These are phyloP conservation scores for Scalopus aquaticus DNA, from an alignment of 2,113 vertebrate species.

Conservation along the genomic window DNA sequence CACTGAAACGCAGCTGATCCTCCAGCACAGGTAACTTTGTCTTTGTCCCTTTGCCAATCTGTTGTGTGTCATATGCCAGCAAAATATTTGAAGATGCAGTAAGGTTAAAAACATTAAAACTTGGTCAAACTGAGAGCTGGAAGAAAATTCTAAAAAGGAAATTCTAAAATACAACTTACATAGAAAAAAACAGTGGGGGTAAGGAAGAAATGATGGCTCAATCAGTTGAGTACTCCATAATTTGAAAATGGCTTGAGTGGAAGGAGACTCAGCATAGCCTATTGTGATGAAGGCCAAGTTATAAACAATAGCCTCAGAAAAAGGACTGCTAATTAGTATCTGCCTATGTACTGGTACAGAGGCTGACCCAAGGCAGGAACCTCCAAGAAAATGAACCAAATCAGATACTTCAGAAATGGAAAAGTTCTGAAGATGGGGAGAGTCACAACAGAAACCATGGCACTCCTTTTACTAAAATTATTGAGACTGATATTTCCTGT, in stretches of 20 bases:
- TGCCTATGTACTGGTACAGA: rapidly evolving
- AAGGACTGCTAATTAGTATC: too few species aligned
- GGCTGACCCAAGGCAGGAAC: background rate
- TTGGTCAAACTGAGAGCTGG: too few species aligned
- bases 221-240: too few species aligned
- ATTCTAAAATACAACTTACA: background rate
- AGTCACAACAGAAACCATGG: background rate
- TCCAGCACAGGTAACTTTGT: background rate
- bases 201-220: background rate
- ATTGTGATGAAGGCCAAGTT: background rate
- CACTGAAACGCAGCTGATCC: background rate
- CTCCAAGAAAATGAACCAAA: background rate
- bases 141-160: background rate
- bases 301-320: background rate
- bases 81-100: background rate
- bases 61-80: background rate
- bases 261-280: rapidly evolving
- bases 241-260: too few species aligned
- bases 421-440: background rate
- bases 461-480: background rate
- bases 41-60: background rate
- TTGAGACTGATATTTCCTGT: background rate
- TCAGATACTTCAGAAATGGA: background rate
- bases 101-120: background rate
- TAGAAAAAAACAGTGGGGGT: background rate